Conservation (phyloP, 2,797 vertebrate genomes). For the Glyptemys insculpta region DNA sequence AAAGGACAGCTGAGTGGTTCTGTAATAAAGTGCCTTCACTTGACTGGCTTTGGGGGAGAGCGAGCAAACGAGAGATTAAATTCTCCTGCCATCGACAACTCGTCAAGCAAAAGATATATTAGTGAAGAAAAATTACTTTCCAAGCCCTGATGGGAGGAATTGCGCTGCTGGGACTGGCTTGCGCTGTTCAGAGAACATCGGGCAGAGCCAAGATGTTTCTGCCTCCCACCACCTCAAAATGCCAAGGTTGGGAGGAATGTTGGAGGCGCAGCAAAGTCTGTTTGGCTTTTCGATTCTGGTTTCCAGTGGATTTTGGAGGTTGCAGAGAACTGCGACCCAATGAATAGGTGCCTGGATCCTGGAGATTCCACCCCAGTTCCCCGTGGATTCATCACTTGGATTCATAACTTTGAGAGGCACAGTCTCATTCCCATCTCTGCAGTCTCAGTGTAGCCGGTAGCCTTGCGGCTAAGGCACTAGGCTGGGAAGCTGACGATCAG, state of each 20-base stretch:
- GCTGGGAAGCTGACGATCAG: not conserved
- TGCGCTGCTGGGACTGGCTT: constrained; percentile 33
- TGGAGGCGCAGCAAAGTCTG: not conserved
- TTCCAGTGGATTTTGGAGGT: constrained; percentile 12
- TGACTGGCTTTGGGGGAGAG: constrained; percentile 57
- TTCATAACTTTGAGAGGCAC: not conserved
- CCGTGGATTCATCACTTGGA: too few relatives aligned
- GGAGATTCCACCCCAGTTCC: not conserved
- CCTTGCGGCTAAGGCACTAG: not conserved
- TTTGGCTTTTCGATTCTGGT: not conserved
- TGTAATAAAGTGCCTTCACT: constrained; percentile 80
- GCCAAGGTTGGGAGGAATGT: not conserved
- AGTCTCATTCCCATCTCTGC: not conserved
- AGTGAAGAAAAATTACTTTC: constrained; percentile 65
- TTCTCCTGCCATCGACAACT: constrained; percentile 69
- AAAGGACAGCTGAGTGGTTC: constrained; percentile 77
- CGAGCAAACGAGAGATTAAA: constrained; percentile 76
- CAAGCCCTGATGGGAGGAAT: constrained; percentile 27
- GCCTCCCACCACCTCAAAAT: not conserved
- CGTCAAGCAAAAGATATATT: constrained; percentile 71
- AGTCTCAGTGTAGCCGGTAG: not conserved
- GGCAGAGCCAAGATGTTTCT: not conserved
- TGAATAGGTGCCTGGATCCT: not conserved
- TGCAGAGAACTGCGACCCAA: not conserved
- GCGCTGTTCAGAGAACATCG: constrained; percentile 39